Percentiles rank a stretch among this genome's conserved stretches.
Conservation (phyloP, 2,113 vertebrate species). For the Anhinga anhinga region DNA sequence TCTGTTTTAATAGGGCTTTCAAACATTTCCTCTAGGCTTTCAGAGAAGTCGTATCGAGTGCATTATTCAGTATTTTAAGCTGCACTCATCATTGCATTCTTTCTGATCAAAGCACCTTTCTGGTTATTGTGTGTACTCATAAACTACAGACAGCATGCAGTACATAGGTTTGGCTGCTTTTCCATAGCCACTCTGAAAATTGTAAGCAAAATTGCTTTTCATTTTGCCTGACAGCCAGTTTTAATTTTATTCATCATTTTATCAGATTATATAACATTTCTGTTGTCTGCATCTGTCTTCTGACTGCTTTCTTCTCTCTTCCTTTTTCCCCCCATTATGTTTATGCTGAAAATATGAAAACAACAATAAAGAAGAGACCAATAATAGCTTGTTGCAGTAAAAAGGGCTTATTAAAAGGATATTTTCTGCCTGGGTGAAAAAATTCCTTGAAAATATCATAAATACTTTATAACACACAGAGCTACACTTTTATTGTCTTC, state of each 20-base stretch:
- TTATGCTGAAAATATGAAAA: conserved; percentile 76
- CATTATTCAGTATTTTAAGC: conserved; percentile 6
- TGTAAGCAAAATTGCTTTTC: conserved; percentile 77
- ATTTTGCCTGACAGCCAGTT: conserved; percentile 78
- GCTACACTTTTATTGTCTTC: conserved; percentile 73
- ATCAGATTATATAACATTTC: conserved; percentile 74
- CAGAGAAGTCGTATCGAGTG: not conserved
- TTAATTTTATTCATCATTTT: conserved; percentile 80
- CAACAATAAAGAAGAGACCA: conserved; percentile 75
- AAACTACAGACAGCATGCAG: conserved; percentile 34
- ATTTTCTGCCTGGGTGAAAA: conserved; percentile 81
- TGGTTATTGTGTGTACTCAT: conserved; percentile 26
- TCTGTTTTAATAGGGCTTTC: conserved; percentile 30
- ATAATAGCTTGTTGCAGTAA: conserved; percentile 78
- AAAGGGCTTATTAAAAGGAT: conserved; percentile 82
- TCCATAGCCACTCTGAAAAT: conserved; percentile 64
- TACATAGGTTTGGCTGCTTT: conserved; percentile 65
- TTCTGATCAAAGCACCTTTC: conserved; percentile 52
- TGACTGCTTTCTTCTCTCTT: conserved; percentile 37
- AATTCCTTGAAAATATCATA: conserved; percentile 76
- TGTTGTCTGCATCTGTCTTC: conserved; percentile 62
- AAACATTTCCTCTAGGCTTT: conserved; percentile 39
- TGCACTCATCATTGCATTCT: conserved; percentile 20
- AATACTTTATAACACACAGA: conserved; percentile 79
- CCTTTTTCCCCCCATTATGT: conserved; percentile 46